Base-by-base conservation (phyloP, 2,888 invertebrate genomes). In the Scelioninae gen. 2 region DNA sequence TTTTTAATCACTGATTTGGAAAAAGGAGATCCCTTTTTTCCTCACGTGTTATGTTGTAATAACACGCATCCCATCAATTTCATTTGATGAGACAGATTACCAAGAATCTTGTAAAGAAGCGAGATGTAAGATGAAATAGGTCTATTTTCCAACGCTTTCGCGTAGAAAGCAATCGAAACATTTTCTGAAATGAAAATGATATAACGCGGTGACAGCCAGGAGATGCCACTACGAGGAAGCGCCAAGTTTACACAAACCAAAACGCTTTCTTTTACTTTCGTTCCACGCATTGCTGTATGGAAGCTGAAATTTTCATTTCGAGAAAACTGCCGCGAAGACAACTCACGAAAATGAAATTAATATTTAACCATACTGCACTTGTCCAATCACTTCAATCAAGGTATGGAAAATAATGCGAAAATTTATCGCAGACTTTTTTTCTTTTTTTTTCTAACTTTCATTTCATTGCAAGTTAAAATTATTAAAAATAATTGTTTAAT, bases 241-340 rank as follows among this genome's bases (percentile, higher is more conserved):
- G 37, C 18, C 2, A 10, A 39, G 46, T 55, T 35, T 37, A 19
- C 39, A 31, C 37, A 46, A 55, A 55, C 11, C 19, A 55, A 53
- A 55, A 53, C 13, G 31, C 65, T 65, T 65, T 65, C 65, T 46
- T 65, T 55, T 65, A 43, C 55, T 39, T 55, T 31, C 28, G 18
- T 37, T 65, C 28, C 13, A n/a, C 31, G 19, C 28, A 19, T 25
- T 46, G 9, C 10, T 2, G 13, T n/a, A 0, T 11, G 15, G 46
- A 46, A 65, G 46, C 37, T 55, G 33, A 50, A 33, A 52, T 52
- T 52, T 52, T 52, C 28, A 4, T 35, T 35, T 60, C 60, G 18
- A 25, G 60, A 48, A 48, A 37, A 45, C 25, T 33, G n/a, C 45
- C 18, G 16, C 28, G 16, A 55, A 55, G 31, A 35, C 1, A 35